Base-by-base conservation (phyloP, 2,797 vertebrate genomes). In the Catostomus latipinnis region DNA sequence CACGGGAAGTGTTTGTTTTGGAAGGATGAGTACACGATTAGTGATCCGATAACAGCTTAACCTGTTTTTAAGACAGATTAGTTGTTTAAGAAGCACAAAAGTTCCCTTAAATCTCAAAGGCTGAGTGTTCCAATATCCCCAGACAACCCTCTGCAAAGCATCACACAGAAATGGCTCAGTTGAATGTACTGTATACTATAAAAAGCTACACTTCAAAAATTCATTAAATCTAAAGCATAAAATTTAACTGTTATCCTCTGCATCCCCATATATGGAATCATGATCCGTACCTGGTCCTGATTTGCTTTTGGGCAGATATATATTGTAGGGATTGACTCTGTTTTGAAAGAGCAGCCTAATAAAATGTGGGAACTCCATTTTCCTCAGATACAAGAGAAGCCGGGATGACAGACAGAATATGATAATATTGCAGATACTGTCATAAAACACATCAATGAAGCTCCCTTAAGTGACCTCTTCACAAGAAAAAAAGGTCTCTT, bases 381-480 rank as follows among this genome's bases (percentile, higher is more conserved):
- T 34, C 2, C 34, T 34, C 34, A 34, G 34, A 34, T 34, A 34
- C 34, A 34, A 34, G 34, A 34, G 34, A 34, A 34, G 34, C 34
- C 34, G 3, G 34, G 34, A 89, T 89, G 86, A 89, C 86, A 83
- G 85, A 89, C 85, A 83, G 78, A 88, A 90, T 90, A 92, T 91
- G 87, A 86, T 89, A 91, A 92, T 90, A 89, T 78, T 88, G 82
- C 84, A 88, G 74, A 86, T 77, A 53, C 22, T 81, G 84, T 80
- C 70, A 79, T 93, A 90, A 82, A 93, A 90, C 50, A 83, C 81
- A 90, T 90, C 82, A 87, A 77, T 79, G 77, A 81, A 85, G 76
- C 84, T 89, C 86, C 89, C 82, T 90, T 91, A 88, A 69, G 65
- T 86, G 90, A 94, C 93, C 94, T 91, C 90, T 88, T 92, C 83